These are phyloP conservation scores for Rotaria socialis DNA, from an alignment of 2,888 invertebrate genomes.

Conservation along the genomic window DNA sequence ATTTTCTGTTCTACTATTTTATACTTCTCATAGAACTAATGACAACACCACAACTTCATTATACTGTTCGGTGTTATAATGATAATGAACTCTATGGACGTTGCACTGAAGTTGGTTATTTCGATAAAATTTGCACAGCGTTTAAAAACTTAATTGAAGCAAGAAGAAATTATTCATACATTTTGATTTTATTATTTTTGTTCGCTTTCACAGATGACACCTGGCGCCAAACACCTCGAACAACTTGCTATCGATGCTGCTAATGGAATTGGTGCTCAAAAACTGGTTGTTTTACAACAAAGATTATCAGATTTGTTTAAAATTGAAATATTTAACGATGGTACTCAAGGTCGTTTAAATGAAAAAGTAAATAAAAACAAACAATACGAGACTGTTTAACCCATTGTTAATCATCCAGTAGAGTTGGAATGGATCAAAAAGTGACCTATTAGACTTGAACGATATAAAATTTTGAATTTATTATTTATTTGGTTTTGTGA, in stretches of 20 bases:
- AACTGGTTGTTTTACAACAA: conserved; percentile 63
- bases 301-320: conserved; percentile 65
- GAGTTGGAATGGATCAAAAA: too few relatives aligned
- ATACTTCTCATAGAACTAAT: conserved; percentile 64
- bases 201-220: neutral
- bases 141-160: conserved; percentile 41
- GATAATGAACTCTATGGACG: conserved; percentile 72
- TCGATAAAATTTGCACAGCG: conserved; percentile 42
- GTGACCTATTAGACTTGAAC: too few relatives aligned
- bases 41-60: conserved; percentile 93
- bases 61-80: conserved; percentile 79
- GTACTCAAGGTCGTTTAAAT: conserved; percentile 52
- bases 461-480: too few relatives aligned
- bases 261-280: conserved; percentile 89
- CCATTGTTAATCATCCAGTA: too few relatives aligned
- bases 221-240: conserved; percentile 46
- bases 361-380: neutral
- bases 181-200: too few relatives aligned
- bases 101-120: conserved; percentile 73
- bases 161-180: neutral
- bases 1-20: neutral
- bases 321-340: conserved; percentile 71
- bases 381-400: too few relatives aligned
- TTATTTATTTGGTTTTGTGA: too few relatives aligned
- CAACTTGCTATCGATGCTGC: conserved; percentile 75